Evolutionary conservation across 2,113 vertebrate genomes (phyloP).

Genomic region (Epinephelus fuscoguttatus): DNA sequence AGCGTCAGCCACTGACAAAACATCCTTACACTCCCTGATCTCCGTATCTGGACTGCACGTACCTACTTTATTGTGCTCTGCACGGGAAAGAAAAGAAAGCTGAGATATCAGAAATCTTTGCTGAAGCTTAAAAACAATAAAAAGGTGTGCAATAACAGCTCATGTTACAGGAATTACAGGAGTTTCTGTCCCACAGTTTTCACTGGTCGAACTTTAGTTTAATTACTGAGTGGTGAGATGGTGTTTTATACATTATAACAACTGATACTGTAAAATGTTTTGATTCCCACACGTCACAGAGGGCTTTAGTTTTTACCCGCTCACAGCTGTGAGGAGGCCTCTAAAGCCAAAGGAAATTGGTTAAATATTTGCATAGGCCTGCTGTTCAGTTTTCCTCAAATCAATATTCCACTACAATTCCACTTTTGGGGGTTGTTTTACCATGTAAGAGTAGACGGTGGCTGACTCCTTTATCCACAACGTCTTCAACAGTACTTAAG

Average conservation of each 20-base stretch:
- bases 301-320: not conserved
- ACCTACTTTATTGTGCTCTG: constrained; percentile 20
- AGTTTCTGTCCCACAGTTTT: constrained; percentile 17
- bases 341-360: constrained; percentile 22
- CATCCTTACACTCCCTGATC: constrained; percentile 10
- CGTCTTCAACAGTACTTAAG: not conserved
- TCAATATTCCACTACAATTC: constrained; percentile 5
- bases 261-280: constrained; percentile 31
- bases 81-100: constrained; percentile 39
- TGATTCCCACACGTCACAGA: constrained; percentile 25
- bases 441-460: not conserved
- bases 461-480: constrained; percentile 13
- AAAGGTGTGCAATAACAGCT: constrained; percentile 39
- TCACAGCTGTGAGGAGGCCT: not conserved
- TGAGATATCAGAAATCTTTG: constrained; percentile 49
- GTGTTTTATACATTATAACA: constrained; percentile 22
- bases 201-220: constrained; percentile 27
- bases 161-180: constrained; percentile 42
- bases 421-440: not conserved
- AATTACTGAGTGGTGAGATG: not conserved
- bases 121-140: constrained; percentile 37
- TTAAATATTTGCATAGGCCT: constrained; percentile 28
- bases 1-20: constrained; percentile 19
- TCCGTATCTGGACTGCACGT: constrained; percentile 4
- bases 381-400: constrained; percentile 12